These are phyloP conservation scores for Helicoverpa zea DNA, from an alignment of 1,140 invertebrate species.

Conservation along the genomic window DNA sequence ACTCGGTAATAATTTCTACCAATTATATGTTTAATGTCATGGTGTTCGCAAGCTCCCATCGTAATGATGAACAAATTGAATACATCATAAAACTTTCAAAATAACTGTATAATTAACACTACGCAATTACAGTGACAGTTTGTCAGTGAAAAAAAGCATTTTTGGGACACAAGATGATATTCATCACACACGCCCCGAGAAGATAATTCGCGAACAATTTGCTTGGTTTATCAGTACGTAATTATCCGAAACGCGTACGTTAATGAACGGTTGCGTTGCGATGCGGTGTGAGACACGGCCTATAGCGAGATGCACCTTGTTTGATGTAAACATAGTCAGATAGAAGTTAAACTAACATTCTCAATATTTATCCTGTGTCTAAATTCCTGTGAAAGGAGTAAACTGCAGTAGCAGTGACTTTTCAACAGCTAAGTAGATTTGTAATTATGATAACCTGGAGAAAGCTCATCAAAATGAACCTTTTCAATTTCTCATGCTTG, in stretches of 20 bases:
- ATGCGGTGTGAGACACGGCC: slow-evolving; percentile 54
- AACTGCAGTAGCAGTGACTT: too few relatives aligned
- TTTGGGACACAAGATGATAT: slow-evolving; percentile 72
- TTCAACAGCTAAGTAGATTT: too few relatives aligned
- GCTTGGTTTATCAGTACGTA: slow-evolving; percentile 81
- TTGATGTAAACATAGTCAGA: neutral
- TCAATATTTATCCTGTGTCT: too few relatives aligned
- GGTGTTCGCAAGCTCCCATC: slow-evolving; percentile 47
- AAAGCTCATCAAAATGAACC: too few relatives aligned
- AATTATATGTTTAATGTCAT: slow-evolving; percentile 53
- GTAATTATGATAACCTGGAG: too few relatives aligned
- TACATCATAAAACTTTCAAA: slow-evolving; percentile 54
- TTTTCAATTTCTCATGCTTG: too few relatives aligned
- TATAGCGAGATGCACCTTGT: neutral
- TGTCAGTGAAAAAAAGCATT: slow-evolving; percentile 57
- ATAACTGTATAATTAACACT: slow-evolving; percentile 58
- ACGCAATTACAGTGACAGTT: slow-evolving; percentile 62
- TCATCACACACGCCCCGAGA: slow-evolving; percentile 66
- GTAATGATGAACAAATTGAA: slow-evolving; percentile 51
- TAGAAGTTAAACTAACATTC: too few relatives aligned
- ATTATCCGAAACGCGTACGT: slow-evolving; percentile 79
- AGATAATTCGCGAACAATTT: slow-evolving; percentile 80
- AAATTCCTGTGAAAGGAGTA: too few relatives aligned
- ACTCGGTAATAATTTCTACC: slow-evolving; percentile 45
- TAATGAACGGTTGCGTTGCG: slow-evolving; percentile 77